Conservation (phyloP, 2,113 vertebrate species). For the Lethenteron camtschaticum region DNA sequence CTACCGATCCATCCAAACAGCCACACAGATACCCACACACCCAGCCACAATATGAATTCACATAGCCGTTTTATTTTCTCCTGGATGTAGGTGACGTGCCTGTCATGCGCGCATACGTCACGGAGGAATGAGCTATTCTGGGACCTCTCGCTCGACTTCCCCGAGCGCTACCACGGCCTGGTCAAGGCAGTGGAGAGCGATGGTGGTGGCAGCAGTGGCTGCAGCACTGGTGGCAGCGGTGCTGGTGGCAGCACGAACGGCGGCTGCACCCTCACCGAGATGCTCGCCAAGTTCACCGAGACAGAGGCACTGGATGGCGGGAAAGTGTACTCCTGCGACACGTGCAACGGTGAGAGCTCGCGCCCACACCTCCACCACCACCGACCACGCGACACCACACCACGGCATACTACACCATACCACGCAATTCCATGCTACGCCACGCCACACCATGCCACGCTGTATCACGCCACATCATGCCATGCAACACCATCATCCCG, state of each 20-base stretch:
- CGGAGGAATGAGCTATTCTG: slow-evolving; percentile 94
- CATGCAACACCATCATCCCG: too few relatives aligned
- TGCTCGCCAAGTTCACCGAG: slow-evolving; percentile 97
- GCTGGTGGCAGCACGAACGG: slow-evolving; percentile 33
- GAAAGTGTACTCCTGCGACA: slow-evolving; percentile 78
- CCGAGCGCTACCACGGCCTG: slow-evolving; percentile 67
- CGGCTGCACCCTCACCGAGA: slow-evolving; percentile 79
- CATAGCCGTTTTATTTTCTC: too few relatives aligned
- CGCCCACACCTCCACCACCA: too few relatives aligned
- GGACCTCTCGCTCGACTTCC: slow-evolving; percentile 92
- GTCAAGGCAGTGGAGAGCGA: slow-evolving; percentile 21
- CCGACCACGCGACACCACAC: too few relatives aligned
- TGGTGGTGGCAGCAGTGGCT: too few relatives aligned
- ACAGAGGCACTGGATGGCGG: slow-evolving; percentile 82
- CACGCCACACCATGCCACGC: too few relatives aligned
- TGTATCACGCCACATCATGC: too few relatives aligned
- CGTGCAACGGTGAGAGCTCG: slow-evolving; percentile 73
- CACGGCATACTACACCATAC: too few relatives aligned
- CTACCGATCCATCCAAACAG: too few relatives aligned
- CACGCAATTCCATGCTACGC: too few relatives aligned
- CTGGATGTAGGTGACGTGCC: slow-evolving; percentile 54
- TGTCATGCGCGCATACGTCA: slow-evolving; percentile 89
- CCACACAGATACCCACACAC: too few relatives aligned
- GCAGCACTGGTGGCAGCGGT: slow-evolving; percentile 18
- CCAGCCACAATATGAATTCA: too few relatives aligned